Evolutionary conservation across 2,888 invertebrate genomes (phyloP).

Genomic region (Petrophora chlorosata): DNA sequence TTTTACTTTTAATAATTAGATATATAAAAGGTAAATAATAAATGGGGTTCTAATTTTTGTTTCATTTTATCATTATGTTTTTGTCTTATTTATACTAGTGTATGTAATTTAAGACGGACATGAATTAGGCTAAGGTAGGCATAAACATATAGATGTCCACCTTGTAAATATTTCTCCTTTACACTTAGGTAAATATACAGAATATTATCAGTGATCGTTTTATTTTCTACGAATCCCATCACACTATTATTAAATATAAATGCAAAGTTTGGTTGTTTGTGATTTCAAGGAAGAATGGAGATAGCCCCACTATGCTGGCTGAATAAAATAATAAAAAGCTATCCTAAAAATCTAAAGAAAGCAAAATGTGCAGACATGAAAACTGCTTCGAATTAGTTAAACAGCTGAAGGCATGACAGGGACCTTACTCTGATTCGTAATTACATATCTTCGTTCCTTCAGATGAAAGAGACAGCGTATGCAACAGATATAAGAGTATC

Average conservation of each 20-base stretch:
- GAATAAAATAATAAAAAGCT: too few species aligned
- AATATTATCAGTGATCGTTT: conserved; percentile 66
- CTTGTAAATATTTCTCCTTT: conserved; percentile 83
- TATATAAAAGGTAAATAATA: conserved; percentile 10
- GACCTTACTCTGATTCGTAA: too few species aligned
- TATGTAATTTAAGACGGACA: conserved; percentile 25
- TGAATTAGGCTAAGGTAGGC: conserved; percentile 61
- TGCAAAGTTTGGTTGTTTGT: background rate
- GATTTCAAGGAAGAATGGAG: too few species aligned
- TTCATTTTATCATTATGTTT: background rate
- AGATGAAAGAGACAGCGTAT: too few species aligned
- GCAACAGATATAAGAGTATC: too few species aligned
- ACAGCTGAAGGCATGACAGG: too few species aligned
- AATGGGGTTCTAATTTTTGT: conserved; percentile 19
- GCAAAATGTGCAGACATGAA: too few species aligned
- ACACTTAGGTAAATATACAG: conserved; percentile 82
- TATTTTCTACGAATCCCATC: conserved; percentile 45
- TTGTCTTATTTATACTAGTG: conserved; percentile 18
- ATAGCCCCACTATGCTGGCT: too few species aligned
- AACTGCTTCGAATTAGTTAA: too few species aligned
- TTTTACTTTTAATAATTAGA: conserved; percentile 5
- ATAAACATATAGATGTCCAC: conserved; percentile 74
- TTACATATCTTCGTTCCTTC: too few species aligned
- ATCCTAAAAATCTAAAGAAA: too few species aligned
- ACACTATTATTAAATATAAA: background rate